These are phyloP conservation scores for Adoxophyes honmai DNA, from an alignment of 1,140 invertebrate species.

Conservation along the genomic window DNA sequence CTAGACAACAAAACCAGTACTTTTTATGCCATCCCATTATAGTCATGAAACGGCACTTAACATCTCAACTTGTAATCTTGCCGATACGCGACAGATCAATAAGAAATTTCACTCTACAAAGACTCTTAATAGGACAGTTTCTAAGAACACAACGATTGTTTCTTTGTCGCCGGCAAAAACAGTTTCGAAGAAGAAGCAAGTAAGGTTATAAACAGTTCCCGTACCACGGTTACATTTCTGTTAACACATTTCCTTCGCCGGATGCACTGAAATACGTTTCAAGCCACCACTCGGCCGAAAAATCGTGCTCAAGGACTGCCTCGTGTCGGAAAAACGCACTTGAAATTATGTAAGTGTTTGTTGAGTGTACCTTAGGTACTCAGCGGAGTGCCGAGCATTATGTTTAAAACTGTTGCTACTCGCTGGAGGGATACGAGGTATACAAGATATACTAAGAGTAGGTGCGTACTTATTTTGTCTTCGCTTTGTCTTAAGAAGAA, in stretches of 20 bases:
- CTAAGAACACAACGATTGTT: not conserved
- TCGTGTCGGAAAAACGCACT: conserved; percentile 24
- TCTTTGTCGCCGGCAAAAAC: conserved; percentile 8
- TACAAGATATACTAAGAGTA: not conserved
- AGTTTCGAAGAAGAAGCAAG: not conserved
- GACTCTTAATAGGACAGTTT: not conserved
- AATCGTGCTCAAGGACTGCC: conserved; percentile 59
- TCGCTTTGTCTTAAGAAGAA: too few species aligned
- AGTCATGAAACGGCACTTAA: not conserved
- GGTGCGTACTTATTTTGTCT: too few species aligned
- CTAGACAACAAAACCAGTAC: too few species aligned
- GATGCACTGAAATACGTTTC: conserved; percentile 11
- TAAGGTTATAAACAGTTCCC: conserved; percentile 3
- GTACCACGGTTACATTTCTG: conserved; percentile 3
- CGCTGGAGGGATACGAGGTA: not conserved
- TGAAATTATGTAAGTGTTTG: conserved; percentile 14
- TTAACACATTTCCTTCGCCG: conserved; percentile 2
- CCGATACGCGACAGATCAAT: conserved; percentile 9
- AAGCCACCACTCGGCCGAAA: conserved; percentile 38
- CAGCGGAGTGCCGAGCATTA: not conserved
- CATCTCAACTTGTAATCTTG: not conserved
- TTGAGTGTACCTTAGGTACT: not conserved
- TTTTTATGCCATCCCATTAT: too few species aligned
- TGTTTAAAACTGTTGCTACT: not conserved
- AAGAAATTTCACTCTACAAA: conserved; percentile 1